Percentiles rank a stretch among this genome's conserved stretches.
These are phyloP conservation scores for Glossosoma conforme DNA, from an alignment of 1,140 invertebrate species.

Conservation along the genomic window DNA sequence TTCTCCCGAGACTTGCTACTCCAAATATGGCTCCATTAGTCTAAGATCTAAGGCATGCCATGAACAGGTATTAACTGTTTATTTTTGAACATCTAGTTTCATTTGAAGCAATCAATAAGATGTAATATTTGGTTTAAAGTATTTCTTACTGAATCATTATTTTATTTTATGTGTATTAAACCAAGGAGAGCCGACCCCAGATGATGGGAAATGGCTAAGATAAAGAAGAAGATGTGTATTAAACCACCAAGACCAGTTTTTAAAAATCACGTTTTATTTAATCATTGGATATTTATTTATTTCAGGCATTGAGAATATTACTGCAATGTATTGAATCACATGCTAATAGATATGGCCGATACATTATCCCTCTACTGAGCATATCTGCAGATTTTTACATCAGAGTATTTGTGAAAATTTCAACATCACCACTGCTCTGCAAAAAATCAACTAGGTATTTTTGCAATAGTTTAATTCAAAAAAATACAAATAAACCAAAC, in stretches of 20 bases:
- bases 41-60: constrained; percentile 86
- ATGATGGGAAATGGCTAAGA: no score
- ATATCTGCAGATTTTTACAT: constrained; percentile 97
- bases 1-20: constrained; percentile 86
- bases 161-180: no score
- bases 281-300: background rate
- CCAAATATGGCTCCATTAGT: constrained; percentile 92
- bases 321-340: constrained; percentile 85
- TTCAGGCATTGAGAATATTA: constrained; percentile 83
- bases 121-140: no score
- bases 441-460: constrained; percentile 74
- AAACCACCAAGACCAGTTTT: background rate
- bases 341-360: constrained; percentile 88
- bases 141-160: no score
- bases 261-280: background rate
- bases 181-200: no score
- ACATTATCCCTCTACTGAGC: constrained; percentile 86
- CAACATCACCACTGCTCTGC: constrained; percentile 71
- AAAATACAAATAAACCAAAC: no score
- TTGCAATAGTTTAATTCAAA: background rate
- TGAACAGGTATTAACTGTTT: constrained; percentile 75
- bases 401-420: constrained; percentile 86
- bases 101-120: no score
- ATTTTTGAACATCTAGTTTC: no score
- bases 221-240: no score